Base-by-base conservation (phyloP, 2,113 vertebrate species). In the Motacilla tschutschensis region DNA sequence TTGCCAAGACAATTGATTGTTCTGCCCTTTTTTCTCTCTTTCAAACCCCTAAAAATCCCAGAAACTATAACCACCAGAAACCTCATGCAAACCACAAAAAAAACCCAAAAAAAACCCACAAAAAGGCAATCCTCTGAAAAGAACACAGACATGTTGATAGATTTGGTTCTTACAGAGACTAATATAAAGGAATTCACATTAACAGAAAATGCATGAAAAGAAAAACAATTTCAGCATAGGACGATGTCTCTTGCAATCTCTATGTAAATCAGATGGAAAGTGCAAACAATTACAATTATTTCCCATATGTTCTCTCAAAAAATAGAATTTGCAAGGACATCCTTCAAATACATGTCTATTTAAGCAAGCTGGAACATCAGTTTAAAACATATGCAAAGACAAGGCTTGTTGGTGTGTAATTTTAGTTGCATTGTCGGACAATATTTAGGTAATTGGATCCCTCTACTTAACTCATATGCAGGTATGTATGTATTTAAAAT, bases 31-130 rank as follows among this genome's bases (percentile, higher is more conserved):
- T 50, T 4, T 29, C 10, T 46, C 15, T 46, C 13, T 44, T 5
- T 14, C 28, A 50, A 50, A 46, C 4, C 2, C 11, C 10, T 4
- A 3, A 26, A 70, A 43, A 12, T 2, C 33, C 11, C 4, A 2
- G 71, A 59, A 50, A 26, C 19, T 46, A 10, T 17, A 77, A 26
- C 14, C 4, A 29, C 2, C 3, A 24, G 31, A 43, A 60, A 28
- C 12, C 10, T 48, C 26, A 17, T 47, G 2, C 10, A 50, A 35
- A 41, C 4, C 6, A 51, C 3, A 16, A 38, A 57, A 66, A 58
- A 10, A 40, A 47, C 8, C 35, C 20, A 17, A 40, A 28, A 13
- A 35, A 35, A 36, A 21, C 0, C 1, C 6, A 55, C 5, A 40
- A n/a, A 73, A 79, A 44, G 5, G 6, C 2, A 58, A 17, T 36